These are phyloP conservation scores for Bambusicola thoracicus DNA, from an alignment of 2,113 vertebrate genomes.

Conservation along the genomic window DNA sequence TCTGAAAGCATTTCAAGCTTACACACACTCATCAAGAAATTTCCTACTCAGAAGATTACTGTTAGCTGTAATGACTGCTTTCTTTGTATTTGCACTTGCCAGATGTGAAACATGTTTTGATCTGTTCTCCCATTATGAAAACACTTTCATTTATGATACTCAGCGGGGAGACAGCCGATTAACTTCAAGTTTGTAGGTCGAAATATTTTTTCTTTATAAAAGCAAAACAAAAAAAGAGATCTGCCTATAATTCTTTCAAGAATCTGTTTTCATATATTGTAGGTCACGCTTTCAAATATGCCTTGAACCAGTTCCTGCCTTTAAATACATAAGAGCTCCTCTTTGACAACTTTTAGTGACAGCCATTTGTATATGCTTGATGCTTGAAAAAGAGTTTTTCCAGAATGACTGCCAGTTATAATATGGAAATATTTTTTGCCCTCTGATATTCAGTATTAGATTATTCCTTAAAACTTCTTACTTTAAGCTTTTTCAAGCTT, in stretches of 20 bases:
- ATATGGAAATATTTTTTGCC: background rate
- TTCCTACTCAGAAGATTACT: background rate
- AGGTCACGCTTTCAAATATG: background rate
- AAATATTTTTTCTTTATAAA: background rate
- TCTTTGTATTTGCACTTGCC: background rate
- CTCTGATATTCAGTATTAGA: background rate
- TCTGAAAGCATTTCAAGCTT: slow-evolving; percentile 17
- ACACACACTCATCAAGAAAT: background rate
- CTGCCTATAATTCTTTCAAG: background rate
- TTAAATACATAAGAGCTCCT: background rate
- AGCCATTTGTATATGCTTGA: background rate
- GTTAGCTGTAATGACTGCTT: background rate
- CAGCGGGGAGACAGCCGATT: background rate
- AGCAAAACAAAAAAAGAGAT: background rate
- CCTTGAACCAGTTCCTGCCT: background rate
- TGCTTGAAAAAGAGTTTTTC: background rate
- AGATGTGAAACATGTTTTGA: slow-evolving; percentile 36
- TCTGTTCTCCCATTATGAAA: slow-evolving; percentile 37
- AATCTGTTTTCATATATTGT: background rate
- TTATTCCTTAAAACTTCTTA: background rate
- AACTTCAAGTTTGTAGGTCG: slow-evolving; percentile 5
- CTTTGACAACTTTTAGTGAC: background rate
- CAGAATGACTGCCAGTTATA: background rate
- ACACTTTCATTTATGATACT: slow-evolving; percentile 19
- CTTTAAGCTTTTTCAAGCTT: background rate